Evolutionary conservation across 2,113 vertebrate species (phyloP).

Genomic region (Eolophus roseicapilla): DNA sequence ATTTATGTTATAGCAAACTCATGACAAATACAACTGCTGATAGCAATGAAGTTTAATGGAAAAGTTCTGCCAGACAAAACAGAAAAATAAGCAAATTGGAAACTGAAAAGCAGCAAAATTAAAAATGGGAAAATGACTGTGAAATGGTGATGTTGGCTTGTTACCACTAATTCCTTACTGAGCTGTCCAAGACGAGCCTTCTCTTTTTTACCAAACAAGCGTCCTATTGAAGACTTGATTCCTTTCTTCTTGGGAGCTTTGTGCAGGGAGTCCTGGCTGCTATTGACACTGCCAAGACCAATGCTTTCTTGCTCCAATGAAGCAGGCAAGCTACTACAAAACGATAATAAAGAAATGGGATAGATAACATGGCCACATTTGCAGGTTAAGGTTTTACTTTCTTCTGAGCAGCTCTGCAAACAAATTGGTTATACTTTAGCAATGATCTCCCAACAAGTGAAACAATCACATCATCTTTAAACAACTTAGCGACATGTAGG

Average conservation of each 20-base stretch:
- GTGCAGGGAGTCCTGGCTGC: conserved; percentile 97
- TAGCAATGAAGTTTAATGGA: not conserved
- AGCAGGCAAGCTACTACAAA: conserved; percentile 82
- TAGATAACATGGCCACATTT: not conserved
- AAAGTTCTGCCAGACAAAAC: not conserved
- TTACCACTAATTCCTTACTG: conserved; percentile 84
- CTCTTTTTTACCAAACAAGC: conserved; percentile 98
- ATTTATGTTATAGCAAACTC: not conserved
- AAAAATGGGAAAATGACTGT: not conserved
- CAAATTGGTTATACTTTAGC: not conserved
- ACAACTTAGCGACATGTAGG: not conserved
- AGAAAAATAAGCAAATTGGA: not conserved
- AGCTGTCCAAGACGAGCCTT: conserved; percentile 91
- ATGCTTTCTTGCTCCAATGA: conserved; percentile 90
- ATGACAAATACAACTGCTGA: not conserved
- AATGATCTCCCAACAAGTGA: not conserved
- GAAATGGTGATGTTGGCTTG: conserved; percentile 53
- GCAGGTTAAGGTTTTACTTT: not conserved
- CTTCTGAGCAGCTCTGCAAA: not conserved
- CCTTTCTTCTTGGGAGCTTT: conserved; percentile 99
- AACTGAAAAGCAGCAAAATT: not conserved
- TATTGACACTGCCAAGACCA: conserved; percentile 88
- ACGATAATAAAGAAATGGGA: conserved; percentile 26
- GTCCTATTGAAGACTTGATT: conserved; percentile 98
- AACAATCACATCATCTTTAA: not conserved